phyloP scores from a whole-genome alignment of 2,888 invertebrate species.

The Rhogogaster chlorosoma region DNA sequence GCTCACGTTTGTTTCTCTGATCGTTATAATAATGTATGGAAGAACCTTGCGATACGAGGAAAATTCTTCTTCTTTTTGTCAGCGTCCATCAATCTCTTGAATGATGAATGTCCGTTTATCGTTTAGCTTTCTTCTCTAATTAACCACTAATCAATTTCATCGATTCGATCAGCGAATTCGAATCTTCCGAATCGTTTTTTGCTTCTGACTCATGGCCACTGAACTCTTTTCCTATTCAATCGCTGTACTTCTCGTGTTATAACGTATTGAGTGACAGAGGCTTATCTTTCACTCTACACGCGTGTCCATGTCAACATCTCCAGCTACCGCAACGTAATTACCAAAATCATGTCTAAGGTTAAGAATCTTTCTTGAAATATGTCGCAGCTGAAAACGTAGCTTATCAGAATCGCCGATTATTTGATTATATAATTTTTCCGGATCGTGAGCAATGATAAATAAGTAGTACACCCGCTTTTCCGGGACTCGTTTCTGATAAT shows the following conservation, averaged over 20 bases:
- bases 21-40: background rate
- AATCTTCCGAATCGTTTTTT: background rate
- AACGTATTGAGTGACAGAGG: background rate
- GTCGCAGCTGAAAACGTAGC: background rate
- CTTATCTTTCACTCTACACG: background rate
- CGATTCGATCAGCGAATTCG: background rate
- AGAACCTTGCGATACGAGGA: background rate
- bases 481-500: background rate
- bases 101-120: background rate
- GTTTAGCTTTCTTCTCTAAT: background rate
- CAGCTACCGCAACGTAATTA: background rate
- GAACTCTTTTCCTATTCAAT: background rate
- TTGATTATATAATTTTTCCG: background rate
- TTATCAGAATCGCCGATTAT: background rate
- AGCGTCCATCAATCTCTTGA: background rate
- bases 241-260: background rate
- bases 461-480: background rate
- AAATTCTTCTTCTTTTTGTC: background rate
- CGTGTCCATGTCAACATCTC: background rate
- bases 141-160: background rate
- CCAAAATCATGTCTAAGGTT: background rate
- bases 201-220: background rate
- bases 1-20: background rate
- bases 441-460: background rate
- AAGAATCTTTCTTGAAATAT: background rate